phyloP scores from a whole-genome alignment of 2,113 vertebrate species.

The Zosterops japonicus region DNA sequence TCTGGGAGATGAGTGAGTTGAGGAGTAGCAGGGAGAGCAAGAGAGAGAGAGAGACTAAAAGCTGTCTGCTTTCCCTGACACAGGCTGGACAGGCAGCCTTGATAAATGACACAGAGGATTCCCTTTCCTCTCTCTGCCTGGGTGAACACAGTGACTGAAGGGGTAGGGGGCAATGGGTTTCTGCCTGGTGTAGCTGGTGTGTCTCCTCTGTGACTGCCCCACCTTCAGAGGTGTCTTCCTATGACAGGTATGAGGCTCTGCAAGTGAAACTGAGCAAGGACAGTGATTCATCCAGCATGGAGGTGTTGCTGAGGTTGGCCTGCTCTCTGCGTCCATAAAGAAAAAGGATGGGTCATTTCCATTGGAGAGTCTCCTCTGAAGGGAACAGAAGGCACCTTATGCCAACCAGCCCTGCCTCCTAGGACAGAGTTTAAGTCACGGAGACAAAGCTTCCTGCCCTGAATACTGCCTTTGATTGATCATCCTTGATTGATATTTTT shows the following conservation, averaged over 20 bases:
- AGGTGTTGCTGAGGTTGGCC: background rate
- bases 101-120: background rate
- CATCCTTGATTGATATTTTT: background rate
- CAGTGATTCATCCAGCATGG: background rate
- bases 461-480: background rate
- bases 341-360: background rate
- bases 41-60: background rate
- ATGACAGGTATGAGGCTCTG: background rate
- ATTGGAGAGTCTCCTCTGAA: background rate
- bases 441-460: background rate
- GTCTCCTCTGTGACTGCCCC: background rate
- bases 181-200: background rate
- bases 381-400: background rate
- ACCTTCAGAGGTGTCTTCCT: background rate
- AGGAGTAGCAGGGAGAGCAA: too few relatives aligned
- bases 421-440: background rate
- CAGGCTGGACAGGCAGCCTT: background rate
- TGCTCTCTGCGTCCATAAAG: fast-evolving
- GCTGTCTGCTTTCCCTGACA: background rate
- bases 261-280: background rate
- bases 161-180: fast-evolving
- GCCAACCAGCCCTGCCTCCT: background rate
- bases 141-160: background rate
- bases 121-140: background rate
- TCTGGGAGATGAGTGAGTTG: background rate